Evolutionary conservation across 2,113 vertebrate genomes (phyloP).

Genomic region (Pluvialis apricaria): DNA sequence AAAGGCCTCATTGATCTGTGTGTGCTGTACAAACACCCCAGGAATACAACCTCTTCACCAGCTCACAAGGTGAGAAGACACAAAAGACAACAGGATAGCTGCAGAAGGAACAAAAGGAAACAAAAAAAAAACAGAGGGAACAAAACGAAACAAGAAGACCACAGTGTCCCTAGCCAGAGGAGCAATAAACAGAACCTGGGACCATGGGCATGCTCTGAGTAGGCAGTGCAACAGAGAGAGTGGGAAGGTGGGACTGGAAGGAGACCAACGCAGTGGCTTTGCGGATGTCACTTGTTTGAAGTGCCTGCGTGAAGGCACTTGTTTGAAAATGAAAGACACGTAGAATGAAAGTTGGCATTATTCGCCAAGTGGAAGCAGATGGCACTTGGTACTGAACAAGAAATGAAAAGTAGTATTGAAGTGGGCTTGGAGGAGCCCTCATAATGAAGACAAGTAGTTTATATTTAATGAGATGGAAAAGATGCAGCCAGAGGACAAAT

Average conservation of each 20-base stretch:
- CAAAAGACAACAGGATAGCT: background rate
- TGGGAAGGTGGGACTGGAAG: background rate
- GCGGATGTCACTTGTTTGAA: background rate
- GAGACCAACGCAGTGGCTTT: background rate
- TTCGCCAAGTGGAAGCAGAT: slow-evolving; percentile 39
- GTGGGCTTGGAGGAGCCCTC: slow-evolving; percentile 5
- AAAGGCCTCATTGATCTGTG: background rate
- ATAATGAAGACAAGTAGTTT: slow-evolving; percentile 39
- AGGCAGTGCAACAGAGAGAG: background rate
- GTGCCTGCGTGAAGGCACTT: background rate
- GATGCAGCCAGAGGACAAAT: slow-evolving; percentile 25
- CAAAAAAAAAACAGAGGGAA: background rate
- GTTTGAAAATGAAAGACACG: background rate
- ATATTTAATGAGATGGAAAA: slow-evolving; percentile 24
- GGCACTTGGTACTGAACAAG: slow-evolving; percentile 27
- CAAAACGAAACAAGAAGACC: background rate
- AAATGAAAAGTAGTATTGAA: slow-evolving; percentile 25
- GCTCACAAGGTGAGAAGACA: background rate
- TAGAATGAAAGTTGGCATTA: slow-evolving; percentile 8
- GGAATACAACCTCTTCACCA: slow-evolving; percentile 1
- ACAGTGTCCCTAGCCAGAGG: background rate
- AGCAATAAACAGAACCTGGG: background rate
- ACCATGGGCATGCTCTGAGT: background rate
- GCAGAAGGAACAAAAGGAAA: background rate
- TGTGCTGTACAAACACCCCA: background rate